These are phyloP conservation scores for Catharus fuscescens DNA, from an alignment of 2,113 vertebrate species.

Conservation along the genomic window DNA sequence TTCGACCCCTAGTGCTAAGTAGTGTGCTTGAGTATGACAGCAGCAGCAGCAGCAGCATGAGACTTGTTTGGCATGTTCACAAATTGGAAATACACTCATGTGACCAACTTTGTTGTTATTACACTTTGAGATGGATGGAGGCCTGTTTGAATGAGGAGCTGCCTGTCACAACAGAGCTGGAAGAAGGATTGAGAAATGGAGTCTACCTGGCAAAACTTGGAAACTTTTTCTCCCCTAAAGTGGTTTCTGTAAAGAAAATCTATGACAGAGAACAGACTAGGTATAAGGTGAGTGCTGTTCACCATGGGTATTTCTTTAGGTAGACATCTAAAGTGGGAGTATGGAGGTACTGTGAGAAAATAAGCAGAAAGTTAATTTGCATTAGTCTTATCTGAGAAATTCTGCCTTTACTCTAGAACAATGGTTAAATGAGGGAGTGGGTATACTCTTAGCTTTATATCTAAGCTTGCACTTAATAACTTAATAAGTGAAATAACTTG, in stretches of 20 bases:
- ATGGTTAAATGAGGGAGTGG: neutral
- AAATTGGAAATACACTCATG: neutral
- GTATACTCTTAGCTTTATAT: neutral
- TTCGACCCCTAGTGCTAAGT: neutral
- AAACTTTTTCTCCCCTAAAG: constrained; percentile 94
- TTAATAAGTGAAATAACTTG: neutral
- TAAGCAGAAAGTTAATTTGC: neutral
- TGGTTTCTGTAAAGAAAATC: constrained; percentile 96
- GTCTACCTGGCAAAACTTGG: constrained; percentile 97
- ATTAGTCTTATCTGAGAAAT: neutral
- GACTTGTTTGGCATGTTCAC: neutral
- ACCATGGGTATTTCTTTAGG: neutral
- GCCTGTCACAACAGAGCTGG: constrained; percentile 94
- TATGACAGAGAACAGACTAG: constrained; percentile 96
- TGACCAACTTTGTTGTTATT: neutral
- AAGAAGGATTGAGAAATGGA: constrained; percentile 94
- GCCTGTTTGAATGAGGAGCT: constrained; percentile 94
- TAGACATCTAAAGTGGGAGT: neutral
- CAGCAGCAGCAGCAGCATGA: neutral
- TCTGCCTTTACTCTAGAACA: neutral
- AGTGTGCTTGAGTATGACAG: neutral
- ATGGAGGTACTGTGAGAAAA: neutral
- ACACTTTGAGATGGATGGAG: constrained; percentile 91
- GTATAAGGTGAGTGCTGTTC: constrained; percentile 84
- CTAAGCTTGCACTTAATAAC: neutral